Conservation (phyloP, 2,797 vertebrate species). For the Notolabrus celidotus region DNA sequence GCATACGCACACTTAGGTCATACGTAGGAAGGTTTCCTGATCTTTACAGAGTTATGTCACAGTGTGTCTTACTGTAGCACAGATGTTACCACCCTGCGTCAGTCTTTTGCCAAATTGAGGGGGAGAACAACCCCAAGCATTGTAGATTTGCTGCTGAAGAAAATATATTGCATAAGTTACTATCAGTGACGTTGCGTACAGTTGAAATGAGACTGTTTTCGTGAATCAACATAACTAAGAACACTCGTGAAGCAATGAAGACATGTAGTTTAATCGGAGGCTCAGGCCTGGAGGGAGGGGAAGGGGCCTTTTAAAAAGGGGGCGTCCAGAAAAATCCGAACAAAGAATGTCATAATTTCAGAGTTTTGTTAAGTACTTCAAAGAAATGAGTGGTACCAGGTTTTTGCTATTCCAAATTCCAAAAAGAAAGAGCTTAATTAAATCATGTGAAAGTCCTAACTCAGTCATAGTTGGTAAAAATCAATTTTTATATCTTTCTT, state of each 20-base stretch:
- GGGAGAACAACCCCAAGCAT: background rate
- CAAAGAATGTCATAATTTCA: too few species aligned
- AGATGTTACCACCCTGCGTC: slow-evolving; percentile 36
- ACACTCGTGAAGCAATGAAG: background rate
- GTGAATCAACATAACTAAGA: background rate
- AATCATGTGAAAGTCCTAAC: background rate
- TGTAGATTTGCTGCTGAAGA: background rate
- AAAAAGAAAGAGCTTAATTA: background rate
- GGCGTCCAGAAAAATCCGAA: too few species aligned
- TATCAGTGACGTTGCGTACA: background rate
- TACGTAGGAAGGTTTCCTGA: slow-evolving; percentile 45
- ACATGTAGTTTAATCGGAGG: too few species aligned
- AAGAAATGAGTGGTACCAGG: too few species aligned
- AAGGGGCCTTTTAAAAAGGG: too few species aligned
- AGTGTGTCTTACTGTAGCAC: slow-evolving; percentile 5
- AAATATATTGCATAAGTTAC: background rate
- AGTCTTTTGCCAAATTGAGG: background rate
- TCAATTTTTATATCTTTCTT: background rate
- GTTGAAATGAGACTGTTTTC: background rate
- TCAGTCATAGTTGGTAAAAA: background rate
- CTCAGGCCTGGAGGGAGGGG: too few species aligned
- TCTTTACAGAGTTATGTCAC: slow-evolving; percentile 64
- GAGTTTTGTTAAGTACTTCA: too few species aligned
- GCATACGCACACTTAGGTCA: slow-evolving; percentile 30
- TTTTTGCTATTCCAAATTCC: too few species aligned